These are phyloP conservation scores for Mythimna lalbum DNA, from an alignment of 2,888 invertebrate species.

Conservation along the genomic window DNA sequence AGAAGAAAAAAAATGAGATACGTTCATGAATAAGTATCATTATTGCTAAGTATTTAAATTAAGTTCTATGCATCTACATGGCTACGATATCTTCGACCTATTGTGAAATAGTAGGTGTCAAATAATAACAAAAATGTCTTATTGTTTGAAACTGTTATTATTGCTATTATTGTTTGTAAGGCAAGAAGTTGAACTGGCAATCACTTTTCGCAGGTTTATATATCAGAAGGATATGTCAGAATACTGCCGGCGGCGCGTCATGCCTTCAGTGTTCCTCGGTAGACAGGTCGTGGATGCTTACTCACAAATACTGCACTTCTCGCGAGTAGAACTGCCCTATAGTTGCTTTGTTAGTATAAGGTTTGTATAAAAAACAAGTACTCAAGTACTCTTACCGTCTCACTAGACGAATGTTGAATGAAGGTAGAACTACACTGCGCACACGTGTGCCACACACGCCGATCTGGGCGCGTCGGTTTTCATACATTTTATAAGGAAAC, in stretches of 20 bases:
- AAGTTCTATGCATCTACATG: conserved; percentile 38
- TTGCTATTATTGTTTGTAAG: conserved; percentile 40
- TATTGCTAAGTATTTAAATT: conserved; percentile 9
- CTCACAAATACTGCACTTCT: conserved; percentile 80
- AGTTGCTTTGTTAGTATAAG: conserved; percentile 83
- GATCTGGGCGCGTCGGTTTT: too few relatives aligned
- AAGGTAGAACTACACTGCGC: too few relatives aligned
- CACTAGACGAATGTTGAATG: not conserved
- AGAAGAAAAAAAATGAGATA: not conserved
- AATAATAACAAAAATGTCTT: conserved; percentile 48
- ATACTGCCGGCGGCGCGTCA: conserved; percentile 79
- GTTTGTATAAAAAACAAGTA: conserved; percentile 63
- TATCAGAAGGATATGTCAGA: conserved; percentile 84
- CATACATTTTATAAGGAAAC: too few relatives aligned
- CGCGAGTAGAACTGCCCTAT: conserved; percentile 80
- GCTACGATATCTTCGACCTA: conserved; percentile 31
- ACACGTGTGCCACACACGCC: too few relatives aligned
- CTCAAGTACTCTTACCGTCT: not conserved
- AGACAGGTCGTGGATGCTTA: conserved; percentile 78
- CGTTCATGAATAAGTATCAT: too few relatives aligned
- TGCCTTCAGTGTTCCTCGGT: conserved; percentile 84
- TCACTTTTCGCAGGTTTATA: conserved; percentile 67
- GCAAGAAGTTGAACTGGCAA: conserved; percentile 39
- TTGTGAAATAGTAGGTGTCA: not conserved
- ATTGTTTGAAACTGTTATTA: conserved; percentile 33